Conservation (phyloP, 1,140 invertebrate genomes). For the Magallana ariakensis region DNA sequence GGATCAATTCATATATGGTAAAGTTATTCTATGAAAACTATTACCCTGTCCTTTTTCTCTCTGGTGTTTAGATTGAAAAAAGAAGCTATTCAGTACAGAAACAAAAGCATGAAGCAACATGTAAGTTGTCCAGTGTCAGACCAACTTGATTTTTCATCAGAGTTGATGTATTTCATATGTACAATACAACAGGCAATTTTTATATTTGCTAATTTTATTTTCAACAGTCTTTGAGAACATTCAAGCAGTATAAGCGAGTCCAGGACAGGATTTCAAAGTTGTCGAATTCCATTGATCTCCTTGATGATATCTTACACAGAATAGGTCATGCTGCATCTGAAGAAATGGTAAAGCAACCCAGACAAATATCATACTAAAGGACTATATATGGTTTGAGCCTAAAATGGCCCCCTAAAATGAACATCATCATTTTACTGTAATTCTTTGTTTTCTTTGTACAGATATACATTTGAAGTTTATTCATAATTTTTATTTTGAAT, state of each 20-base stretch:
- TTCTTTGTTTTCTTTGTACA: no score
- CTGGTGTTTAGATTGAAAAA: slow-evolving; percentile 47
- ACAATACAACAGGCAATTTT: not conserved
- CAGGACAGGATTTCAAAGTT: slow-evolving; percentile 65
- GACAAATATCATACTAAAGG: no score
- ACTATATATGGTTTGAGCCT: no score
- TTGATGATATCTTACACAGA: slow-evolving; percentile 66
- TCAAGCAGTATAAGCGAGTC: slow-evolving; percentile 62
- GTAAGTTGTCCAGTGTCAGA: slow-evolving; percentile 37
- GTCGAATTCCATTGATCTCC: slow-evolving; percentile 61
- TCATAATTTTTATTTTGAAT: no score
- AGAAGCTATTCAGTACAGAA: slow-evolving; percentile 56
- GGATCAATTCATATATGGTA: no score
- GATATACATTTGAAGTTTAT: no score
- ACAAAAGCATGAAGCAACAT: slow-evolving; percentile 53
- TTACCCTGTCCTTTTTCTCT: no score
- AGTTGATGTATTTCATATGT: not conserved
- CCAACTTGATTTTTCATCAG: no score
- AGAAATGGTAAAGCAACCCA: slow-evolving; percentile 66
- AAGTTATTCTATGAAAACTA: no score
- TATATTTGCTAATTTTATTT: not conserved
- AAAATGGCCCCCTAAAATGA: no score
- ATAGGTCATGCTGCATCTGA: slow-evolving; percentile 70
- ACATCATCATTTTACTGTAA: no score
- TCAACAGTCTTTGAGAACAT: slow-evolving; percentile 65